Evolutionary conservation across 2,113 vertebrate species (phyloP).

Genomic region (Cyanistes caeruleus): DNA sequence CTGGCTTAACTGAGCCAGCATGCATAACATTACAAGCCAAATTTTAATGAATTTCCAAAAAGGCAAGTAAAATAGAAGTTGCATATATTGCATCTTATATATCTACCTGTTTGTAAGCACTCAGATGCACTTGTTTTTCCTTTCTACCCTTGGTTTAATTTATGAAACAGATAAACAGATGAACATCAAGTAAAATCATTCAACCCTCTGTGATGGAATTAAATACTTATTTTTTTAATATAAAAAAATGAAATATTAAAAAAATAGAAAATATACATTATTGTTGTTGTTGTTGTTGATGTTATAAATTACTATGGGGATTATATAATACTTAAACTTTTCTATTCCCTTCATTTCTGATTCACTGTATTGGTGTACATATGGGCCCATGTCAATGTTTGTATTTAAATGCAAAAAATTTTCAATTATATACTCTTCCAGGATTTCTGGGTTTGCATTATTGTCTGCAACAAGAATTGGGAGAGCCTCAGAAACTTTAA

Average conservation of each 20-base stretch:
- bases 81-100: background rate
- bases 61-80: background rate
- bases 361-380: background rate
- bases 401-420: background rate
- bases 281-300: background rate
- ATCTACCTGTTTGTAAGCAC: background rate
- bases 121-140: background rate
- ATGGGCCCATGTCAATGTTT: background rate
- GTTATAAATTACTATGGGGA: background rate
- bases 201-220: background rate
- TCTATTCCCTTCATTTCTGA: background rate
- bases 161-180: background rate
- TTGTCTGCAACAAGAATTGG: background rate
- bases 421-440: background rate
- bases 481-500: background rate
- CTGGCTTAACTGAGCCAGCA: background rate
- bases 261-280: background rate
- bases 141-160: background rate
- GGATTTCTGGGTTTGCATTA: background rate
- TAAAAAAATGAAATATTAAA: background rate
- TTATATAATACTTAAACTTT: background rate
- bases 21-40: background rate
- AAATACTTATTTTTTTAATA: background rate
- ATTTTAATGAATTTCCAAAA: background rate
- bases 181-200: background rate